Percentiles rank a stretch among this genome's conserved stretches.
These are phyloP conservation scores for Hydrotaea diabolus DNA, from an alignment of 2,888 invertebrate species.

Conservation along the genomic window DNA sequence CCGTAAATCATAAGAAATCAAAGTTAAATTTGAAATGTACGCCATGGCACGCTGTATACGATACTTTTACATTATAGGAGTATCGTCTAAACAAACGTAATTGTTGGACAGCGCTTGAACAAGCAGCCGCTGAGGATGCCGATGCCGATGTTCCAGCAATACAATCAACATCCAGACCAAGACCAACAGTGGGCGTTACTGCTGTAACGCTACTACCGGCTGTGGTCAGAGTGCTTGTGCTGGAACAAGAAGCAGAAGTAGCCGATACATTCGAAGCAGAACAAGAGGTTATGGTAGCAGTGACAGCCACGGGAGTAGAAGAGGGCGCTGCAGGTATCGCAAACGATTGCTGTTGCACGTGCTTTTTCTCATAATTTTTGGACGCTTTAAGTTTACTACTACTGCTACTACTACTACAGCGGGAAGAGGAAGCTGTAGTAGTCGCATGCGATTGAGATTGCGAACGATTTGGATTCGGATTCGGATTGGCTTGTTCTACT, in stretches of 20 bases:
- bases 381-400: not conserved
- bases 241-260: slow-evolving; percentile 56
- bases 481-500: slow-evolving; percentile 13
- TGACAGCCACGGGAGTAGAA: slow-evolving; percentile 50
- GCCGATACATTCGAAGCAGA: slow-evolving; percentile 37
- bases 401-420: slow-evolving; percentile 1
- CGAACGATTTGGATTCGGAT: slow-evolving; percentile 17
- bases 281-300: slow-evolving; percentile 51
- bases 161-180: slow-evolving; percentile 53
- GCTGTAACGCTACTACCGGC: slow-evolving; percentile 58
- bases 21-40: slow-evolving; percentile 51
- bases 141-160: slow-evolving; percentile 51
- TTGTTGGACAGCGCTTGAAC: slow-evolving; percentile 78
- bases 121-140: slow-evolving; percentile 59
- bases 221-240: slow-evolving; percentile 60
- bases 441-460: slow-evolving; percentile 11
- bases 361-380: slow-evolving; percentile 49
- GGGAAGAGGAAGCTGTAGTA: not conserved
- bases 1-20: slow-evolving; percentile 32
- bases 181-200: slow-evolving; percentile 48
- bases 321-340: slow-evolving; percentile 54
- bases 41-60: slow-evolving; percentile 69
- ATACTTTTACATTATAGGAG: slow-evolving; percentile 80
- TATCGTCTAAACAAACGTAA: slow-evolving; percentile 79
- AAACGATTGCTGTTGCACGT: slow-evolving; percentile 57